These are phyloP conservation scores for Acanthurus leucopareius DNA, from an alignment of 2,797 vertebrate species.

Conservation along the genomic window DNA sequence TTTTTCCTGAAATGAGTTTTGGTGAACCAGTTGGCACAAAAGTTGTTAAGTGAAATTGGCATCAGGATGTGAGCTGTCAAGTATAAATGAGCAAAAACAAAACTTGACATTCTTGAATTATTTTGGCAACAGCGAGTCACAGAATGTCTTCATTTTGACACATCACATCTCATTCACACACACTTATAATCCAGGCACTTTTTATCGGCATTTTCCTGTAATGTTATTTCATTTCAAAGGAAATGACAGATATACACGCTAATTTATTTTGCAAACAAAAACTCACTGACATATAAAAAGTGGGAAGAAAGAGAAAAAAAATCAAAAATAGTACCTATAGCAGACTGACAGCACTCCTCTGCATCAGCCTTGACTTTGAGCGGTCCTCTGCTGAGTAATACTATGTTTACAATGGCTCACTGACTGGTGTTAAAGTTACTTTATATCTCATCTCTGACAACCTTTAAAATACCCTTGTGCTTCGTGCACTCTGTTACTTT, in stretches of 20 bases:
- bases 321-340: background rate
- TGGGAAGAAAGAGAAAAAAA: background rate
- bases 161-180: background rate
- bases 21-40: background rate
- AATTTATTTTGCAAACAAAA: slow-evolving; percentile 22
- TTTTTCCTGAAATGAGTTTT: background rate
- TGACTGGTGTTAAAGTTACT: slow-evolving; percentile 80
- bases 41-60: background rate
- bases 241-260: background rate
- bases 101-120: too few relatives aligned
- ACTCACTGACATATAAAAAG: background rate
- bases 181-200: background rate
- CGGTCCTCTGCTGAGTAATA: slow-evolving; percentile 68
- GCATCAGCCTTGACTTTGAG: slow-evolving; percentile 71
- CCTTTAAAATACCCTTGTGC: slow-evolving; percentile 83
- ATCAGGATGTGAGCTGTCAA: background rate
- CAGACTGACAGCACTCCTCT: slow-evolving; percentile 36
- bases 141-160: background rate
- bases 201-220: background rate
- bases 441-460: slow-evolving; percentile 85
- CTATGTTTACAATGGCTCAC: slow-evolving; percentile 74
- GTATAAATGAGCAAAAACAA: background rate
- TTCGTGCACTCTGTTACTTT: slow-evolving; percentile 76
- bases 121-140: background rate
- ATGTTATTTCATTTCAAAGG: background rate